Percentiles rank a stretch among this genome's conserved stretches.
These are phyloP conservation scores for Anthopleura sola DNA, from an alignment of 64 coral and sea anemone species.

Conservation along the genomic window DNA sequence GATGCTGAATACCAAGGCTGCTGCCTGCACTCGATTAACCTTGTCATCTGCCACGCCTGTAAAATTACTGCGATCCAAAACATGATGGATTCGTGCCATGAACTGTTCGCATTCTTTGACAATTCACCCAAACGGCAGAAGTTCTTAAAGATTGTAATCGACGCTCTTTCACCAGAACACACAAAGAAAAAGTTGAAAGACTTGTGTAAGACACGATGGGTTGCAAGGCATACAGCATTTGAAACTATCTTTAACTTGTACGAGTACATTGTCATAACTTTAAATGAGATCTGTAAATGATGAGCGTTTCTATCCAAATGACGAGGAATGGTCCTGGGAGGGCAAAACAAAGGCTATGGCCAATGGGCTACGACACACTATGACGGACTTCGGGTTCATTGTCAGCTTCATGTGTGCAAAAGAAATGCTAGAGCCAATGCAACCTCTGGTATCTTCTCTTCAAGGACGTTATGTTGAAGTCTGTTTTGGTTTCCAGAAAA, in stretches of 20 bases:
- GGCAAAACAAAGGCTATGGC: constrained; percentile 21
- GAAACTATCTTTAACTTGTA: constrained; percentile 33
- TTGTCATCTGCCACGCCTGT: constrained; percentile 45
- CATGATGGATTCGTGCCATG: constrained; percentile 40
- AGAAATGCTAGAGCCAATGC: constrained; percentile 64
- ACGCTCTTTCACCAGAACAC: constrained; percentile 27
- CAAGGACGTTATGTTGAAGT: constrained; percentile 54
- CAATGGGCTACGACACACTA: constrained; percentile 35
- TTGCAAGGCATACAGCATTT: constrained; percentile 29
- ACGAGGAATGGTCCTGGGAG: constrained; percentile 20
- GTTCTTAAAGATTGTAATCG: constrained; percentile 40
- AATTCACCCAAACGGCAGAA: constrained; percentile 41
- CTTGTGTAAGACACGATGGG: constrained; percentile 20
- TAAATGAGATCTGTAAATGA: constrained; percentile 49
- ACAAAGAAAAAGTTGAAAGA: constrained; percentile 51
- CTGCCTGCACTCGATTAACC: constrained; percentile 42
- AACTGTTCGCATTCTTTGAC: constrained; percentile 45
- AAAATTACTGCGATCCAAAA: constrained; percentile 22
- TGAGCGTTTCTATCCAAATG: constrained; percentile 18
- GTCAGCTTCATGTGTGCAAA: constrained; percentile 42
- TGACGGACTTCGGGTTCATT: constrained; percentile 35
- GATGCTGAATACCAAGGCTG: constrained; percentile 38
- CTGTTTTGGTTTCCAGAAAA: constrained; percentile 60
- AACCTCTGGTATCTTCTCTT: constrained; percentile 47
- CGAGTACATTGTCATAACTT: constrained; percentile 39